Evolutionary conservation across 2,113 vertebrate species (phyloP).

Genomic region (Pungitius pungitius): DNA sequence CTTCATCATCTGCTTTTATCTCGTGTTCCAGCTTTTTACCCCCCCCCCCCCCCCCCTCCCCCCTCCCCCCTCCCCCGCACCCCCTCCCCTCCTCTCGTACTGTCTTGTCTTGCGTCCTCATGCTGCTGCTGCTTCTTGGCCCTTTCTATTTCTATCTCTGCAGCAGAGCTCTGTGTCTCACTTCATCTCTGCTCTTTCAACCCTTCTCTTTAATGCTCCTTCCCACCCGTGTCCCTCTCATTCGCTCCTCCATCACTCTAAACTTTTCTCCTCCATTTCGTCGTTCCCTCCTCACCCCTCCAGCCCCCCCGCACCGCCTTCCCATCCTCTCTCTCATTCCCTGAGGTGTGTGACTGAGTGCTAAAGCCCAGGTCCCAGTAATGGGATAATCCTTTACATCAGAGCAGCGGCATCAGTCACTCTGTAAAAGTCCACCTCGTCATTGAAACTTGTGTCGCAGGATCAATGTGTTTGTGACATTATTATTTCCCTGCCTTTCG

Average conservation of each 20-base stretch:
- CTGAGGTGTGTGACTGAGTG: constrained; percentile 60
- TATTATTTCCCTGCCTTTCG: constrained; percentile 16
- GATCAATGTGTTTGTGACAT: constrained; percentile 35
- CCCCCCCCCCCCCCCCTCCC: not conserved
- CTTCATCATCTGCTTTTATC: constrained; percentile 74
- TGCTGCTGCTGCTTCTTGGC: constrained; percentile 39
- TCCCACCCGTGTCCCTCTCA: constrained; percentile 32
- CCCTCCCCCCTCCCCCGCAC: constrained; percentile 4
- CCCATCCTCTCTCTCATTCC: constrained; percentile 32
- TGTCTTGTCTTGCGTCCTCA: constrained; percentile 46
- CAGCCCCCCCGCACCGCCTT: not conserved
- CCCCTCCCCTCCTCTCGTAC: constrained; percentile 19
- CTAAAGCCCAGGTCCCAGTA: constrained; percentile 61
- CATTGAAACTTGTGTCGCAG: no score
- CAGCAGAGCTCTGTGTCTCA: constrained; percentile 41
- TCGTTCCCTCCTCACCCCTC: constrained; percentile 6
- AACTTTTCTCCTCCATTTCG: constrained; percentile 31
- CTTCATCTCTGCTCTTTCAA: constrained; percentile 57
- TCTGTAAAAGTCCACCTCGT: constrained; percentile 63
- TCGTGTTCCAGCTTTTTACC: constrained; percentile 36
- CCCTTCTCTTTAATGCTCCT: constrained; percentile 41
- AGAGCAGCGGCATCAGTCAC: constrained; percentile 44
- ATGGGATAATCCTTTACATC: constrained; percentile 74
- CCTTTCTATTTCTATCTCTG: constrained; percentile 55
- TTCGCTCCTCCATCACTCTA: constrained; percentile 50